Evolutionary conservation across 64 coral and sea anemone species (phyloP), one percentile per base, ranked within the genome.

Genomic region (Dendrophyllia cribrosa): DNA sequence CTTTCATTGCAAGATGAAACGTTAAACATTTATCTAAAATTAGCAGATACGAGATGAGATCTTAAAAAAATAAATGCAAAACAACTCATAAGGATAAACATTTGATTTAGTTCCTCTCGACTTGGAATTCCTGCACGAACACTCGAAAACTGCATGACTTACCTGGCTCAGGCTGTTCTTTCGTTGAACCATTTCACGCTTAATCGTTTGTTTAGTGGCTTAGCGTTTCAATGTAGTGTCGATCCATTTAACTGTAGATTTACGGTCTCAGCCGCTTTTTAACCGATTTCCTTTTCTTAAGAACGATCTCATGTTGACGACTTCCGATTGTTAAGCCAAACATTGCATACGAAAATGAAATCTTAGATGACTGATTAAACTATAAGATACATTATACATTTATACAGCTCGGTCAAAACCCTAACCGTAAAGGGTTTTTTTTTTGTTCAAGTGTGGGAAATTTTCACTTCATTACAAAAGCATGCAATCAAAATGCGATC

Each of bases 251-350:
- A 70, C 66, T 11, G n/a, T 8, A 10, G 25, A n/a, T 8, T 70
- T 26, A 25, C n/a, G n/a, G 7, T 70, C 25, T 70, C 13, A 1
- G 15, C 4, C 3, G 12, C 11, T 74, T 6, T 74, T 74, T 11
- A 47, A 49, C 13, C n/a, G n/a, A 22, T 51, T 83, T 83, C 43
- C 45, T 68, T 50, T 84, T 47, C 43, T 68, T 84, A 63, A 84
- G 80, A 68, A 15, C 45, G 12, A 67, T 84, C 80, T 9, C 24
- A 20, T 84, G 17, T 68, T 67, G 45, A 84, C 60, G n/a, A 66
- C 80, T 68, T 84, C 80, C 80, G 60, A 50, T 84, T 84, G 43
- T 21, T 82, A 44, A 79, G 60, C 53, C 22, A 59, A 21, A 20
- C 4, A 7, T 45, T 75, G 47, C 1, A 4, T 50, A 16, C 11